A percentile compares a stretch with the other conserved stretches of the same genome.
phyloP scores from a whole-genome alignment of 2,888 invertebrate genomes.

The Phengaris alcon region DNA sequence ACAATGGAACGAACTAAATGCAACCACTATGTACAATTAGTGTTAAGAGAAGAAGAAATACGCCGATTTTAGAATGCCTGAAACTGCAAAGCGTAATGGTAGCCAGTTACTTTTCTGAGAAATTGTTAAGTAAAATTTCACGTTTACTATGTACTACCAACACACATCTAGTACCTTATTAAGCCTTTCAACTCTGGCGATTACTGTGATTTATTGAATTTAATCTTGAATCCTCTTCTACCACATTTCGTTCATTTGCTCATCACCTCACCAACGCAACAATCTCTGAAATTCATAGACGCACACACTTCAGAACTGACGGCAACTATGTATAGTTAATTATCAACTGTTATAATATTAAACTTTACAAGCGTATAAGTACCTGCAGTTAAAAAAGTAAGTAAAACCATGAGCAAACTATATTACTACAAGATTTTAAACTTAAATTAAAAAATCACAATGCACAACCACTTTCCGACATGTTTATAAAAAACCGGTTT shows the following conservation, averaged over 20 bases:
- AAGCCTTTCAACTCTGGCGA: constrained; percentile 43
- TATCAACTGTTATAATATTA: background rate
- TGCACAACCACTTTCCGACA: constrained; percentile 66
- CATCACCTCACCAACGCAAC: constrained; percentile 67
- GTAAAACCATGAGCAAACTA: constrained; percentile 31
- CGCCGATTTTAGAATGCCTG: constrained; percentile 52
- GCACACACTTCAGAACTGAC: constrained; percentile 52
- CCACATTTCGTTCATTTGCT: constrained; percentile 66
- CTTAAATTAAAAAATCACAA: constrained; percentile 50
- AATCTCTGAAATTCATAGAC: constrained; percentile 60
- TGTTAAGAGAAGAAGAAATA: constrained; percentile 50
- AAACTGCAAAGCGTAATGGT: constrained; percentile 67
- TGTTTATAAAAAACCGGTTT: constrained; percentile 54
- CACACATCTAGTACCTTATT: constrained; percentile 49
- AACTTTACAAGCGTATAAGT: background rate
- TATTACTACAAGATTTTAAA: constrained; percentile 42
- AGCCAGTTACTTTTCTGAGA: constrained; percentile 58
- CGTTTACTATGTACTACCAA: constrained; percentile 30
- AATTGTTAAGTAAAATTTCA: constrained; percentile 33
- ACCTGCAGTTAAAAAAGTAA: constrained; percentile 4
- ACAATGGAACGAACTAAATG: constrained; percentile 47
- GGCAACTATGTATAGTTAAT: constrained; percentile 38
- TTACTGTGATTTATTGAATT: constrained; percentile 42
- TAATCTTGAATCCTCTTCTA: constrained; percentile 56
- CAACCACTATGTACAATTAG: constrained; percentile 49